These are phyloP conservation scores for Carettochelys insculpta DNA, from an alignment of 2,113 vertebrate genomes.

Conservation along the genomic window DNA sequence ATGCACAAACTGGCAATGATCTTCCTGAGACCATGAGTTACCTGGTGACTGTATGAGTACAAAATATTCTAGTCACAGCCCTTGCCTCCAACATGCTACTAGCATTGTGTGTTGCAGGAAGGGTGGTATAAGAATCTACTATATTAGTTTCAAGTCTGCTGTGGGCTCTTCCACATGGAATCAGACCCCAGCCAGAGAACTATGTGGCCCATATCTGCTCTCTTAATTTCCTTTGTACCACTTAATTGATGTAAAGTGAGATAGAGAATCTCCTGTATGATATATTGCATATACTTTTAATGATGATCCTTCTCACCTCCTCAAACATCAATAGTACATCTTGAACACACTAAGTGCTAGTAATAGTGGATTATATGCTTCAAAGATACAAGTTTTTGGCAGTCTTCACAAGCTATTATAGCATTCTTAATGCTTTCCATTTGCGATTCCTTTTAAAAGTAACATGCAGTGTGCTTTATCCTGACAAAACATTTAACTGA, in stretches of 20 bases:
- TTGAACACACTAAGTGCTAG: not conserved
- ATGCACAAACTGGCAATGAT: too few species aligned
- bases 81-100: not conserved
- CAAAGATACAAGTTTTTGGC: not conserved
- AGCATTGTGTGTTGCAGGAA: not conserved
- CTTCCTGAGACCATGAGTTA: not conserved
- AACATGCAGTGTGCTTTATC: not conserved
- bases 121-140: not conserved
- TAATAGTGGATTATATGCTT: not conserved
- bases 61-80: not conserved
- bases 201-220: not conserved
- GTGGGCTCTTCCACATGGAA: not conserved
- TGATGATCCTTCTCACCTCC: not conserved
- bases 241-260: not conserved
- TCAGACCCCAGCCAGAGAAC: not conserved
- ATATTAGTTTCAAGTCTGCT: too few species aligned
- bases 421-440: not conserved
- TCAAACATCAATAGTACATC: not conserved
- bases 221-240: not conserved
- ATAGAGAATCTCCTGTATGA: not conserved
- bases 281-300: not conserved
- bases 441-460: not conserved
- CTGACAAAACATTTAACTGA: not conserved
- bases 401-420: not conserved
- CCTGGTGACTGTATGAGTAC: not conserved